Conservation (phyloP, 2,797 vertebrate genomes). For the Rhynchotus rufescens region DNA sequence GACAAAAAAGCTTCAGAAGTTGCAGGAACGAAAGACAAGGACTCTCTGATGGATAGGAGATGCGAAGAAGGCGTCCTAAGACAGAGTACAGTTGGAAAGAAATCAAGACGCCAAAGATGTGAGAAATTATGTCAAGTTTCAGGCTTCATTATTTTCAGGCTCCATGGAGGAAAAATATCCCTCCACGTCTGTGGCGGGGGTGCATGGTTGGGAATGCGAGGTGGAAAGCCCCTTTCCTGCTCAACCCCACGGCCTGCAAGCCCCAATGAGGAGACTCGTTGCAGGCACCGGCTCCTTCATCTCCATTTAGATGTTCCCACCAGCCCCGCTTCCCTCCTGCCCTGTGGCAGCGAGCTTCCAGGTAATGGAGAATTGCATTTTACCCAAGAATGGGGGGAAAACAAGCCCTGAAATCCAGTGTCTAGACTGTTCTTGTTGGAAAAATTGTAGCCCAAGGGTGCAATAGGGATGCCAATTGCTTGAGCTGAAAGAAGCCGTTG, state of each 20-base stretch:
- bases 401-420: background rate
- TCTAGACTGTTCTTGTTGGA: conserved; percentile 59
- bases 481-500: conserved; percentile 55
- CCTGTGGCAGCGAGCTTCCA: background rate
- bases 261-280: background rate
- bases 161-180: background rate
- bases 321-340: conserved; percentile 35
- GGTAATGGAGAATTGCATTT: conserved; percentile 53
- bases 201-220: background rate
- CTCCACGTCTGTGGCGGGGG: background rate
- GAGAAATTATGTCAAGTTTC: background rate
- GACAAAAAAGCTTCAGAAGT: background rate
- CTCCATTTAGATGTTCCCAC: conserved; percentile 25
- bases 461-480: conserved; percentile 74
- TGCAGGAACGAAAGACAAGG: background rate
- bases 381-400: conserved; percentile 25
- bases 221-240: background rate
- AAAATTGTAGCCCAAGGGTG: conserved; percentile 71
- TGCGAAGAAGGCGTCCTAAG: background rate
- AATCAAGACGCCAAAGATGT: background rate
- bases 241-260: background rate
- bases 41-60: background rate
- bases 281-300: background rate
- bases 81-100: background rate
- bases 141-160: background rate